Base-by-base conservation (phyloP, 1,140 invertebrate species). In the Popillia japonica region DNA sequence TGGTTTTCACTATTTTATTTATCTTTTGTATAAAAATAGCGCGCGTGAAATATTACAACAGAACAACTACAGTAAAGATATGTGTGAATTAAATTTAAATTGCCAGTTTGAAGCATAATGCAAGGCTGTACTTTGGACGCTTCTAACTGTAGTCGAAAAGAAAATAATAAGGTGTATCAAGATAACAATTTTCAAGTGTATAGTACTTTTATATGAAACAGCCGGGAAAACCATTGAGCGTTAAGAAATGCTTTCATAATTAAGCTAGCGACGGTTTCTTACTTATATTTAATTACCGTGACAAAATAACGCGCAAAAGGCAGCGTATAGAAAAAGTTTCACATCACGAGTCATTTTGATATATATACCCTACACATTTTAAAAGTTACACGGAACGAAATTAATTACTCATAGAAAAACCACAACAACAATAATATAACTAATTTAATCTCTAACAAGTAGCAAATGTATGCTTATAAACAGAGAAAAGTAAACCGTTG, bases 241-340 rank as follows among this genome's bases (percentile, higher is more conserved):
- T 73, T 73, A 27, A 73, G 40, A 34, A 73, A 73, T 73, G 72
- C 11, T 11, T 42, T 73, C 40, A 73, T 73, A 73, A 73, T 73
- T 73, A 73, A 73, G 40, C 34, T 11, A 73, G 40, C 14, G 72
- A 73, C 27, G 40, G 72, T 73, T 73, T 17, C 72, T 73, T 73
- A 40, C 40, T 73, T 73, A 40, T 73, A 73, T 73, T 73, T 73
- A 73, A 73, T 73, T 73, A 73, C 72, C 72, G 72, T 73, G 72
- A 73, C 72, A 73, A 73, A 73, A 73, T 22, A 73, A 73, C 72
- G n/a, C 9, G 14, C 27, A 41, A n/a, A 7, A 40, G 72, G 40
- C n/a, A 73, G 40, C 8, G 23, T 3, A 73, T 17, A 27, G 23
- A 42, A 42, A 73, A 42, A n/a, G n/a, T 41, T 73, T 73, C 72